A percentile compares a stretch with the other conserved stretches of the same genome.
Evolutionary conservation across 2,888 invertebrate species (phyloP).

Genomic region (Pammene fasciana): DNA sequence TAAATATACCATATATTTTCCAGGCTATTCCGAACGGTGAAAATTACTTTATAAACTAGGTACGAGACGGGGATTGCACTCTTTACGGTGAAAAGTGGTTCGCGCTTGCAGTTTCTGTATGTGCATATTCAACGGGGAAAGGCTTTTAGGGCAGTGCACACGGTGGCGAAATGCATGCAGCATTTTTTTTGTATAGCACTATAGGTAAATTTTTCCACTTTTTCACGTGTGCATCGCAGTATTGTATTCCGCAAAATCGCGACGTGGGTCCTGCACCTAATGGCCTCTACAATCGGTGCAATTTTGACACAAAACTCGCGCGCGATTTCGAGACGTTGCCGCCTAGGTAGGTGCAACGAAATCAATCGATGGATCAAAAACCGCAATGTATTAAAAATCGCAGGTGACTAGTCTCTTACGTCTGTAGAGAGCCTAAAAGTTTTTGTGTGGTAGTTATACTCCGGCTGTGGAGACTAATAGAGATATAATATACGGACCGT

Average conservation of each 20-base stretch:
- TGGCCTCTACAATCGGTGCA: too few relatives aligned
- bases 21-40: slow-evolving; percentile 22
- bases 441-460: slow-evolving; percentile 6
- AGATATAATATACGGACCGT: slow-evolving; percentile 8
- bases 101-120: slow-evolving; percentile 23
- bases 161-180: background rate
- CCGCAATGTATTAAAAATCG: too few relatives aligned
- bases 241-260: background rate
- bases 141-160: slow-evolving; percentile 14
- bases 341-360: too few relatives aligned
- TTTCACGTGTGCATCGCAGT: background rate
- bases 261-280: background rate
- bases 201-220: background rate
- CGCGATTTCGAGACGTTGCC: too few relatives aligned
- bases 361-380: too few relatives aligned
- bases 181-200: background rate
- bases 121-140: slow-evolving; percentile 16
- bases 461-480: slow-evolving; percentile 15
- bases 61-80: slow-evolving; percentile 7
- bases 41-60: slow-evolving; percentile 36
- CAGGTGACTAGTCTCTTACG: too few relatives aligned
- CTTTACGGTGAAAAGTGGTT: slow-evolving; percentile 22
- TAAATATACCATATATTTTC: slow-evolving; percentile 36
- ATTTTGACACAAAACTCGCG: too few relatives aligned
- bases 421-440: too few relatives aligned